Evolutionary conservation across 2,888 invertebrate species (phyloP), one percentile per base, ranked within the genome.

Genomic region (Furcula furcula): DNA sequence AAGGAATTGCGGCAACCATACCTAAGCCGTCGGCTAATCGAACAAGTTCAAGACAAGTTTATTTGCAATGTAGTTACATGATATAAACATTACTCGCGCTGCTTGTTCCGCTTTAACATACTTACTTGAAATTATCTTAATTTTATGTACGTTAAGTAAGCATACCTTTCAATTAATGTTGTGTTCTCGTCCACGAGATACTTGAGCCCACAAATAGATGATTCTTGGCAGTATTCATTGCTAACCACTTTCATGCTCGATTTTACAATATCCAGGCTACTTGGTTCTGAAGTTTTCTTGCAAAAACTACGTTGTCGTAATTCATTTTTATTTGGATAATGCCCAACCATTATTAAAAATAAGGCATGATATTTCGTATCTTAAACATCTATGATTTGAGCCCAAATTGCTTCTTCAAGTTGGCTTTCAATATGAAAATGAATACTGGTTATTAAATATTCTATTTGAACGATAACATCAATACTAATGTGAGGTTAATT

Each of bases 121-220:
- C 22, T 5, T 22, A 22, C 11, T 11, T 2, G 11, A 3, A 16
- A 16, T 16, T 16, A 16, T 6, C 4, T 4, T 6, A 16, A 16
- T 4, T 6, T 16, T 16, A 6, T 4, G 16, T n/a, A 3, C 21
- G 26, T 4, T 26, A 7, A 14, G 20, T 20, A n/a, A 20, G 20
- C 61, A 31, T 72, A 89, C 89, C 81, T 83, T 72, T 89, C 89
- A 36, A 80, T 54, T 23, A 57, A 65, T 11, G 85, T 57, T 21
- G 79, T 77, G 18, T 72, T 73, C 6, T 73, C 70, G 46, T 77
- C 68, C 10, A 87, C 88, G 2, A 89, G 66, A 50, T 88, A 82
- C 37, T 86, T 86, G 3, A 89, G 72, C 1, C 89, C 89, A 42
- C 81, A 76, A 21, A 89, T 87, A 1, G 89, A 88, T 5, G 89